Base-by-base conservation (phyloP, 2,113 vertebrate genomes). In the Centrocercus urophasianus region DNA sequence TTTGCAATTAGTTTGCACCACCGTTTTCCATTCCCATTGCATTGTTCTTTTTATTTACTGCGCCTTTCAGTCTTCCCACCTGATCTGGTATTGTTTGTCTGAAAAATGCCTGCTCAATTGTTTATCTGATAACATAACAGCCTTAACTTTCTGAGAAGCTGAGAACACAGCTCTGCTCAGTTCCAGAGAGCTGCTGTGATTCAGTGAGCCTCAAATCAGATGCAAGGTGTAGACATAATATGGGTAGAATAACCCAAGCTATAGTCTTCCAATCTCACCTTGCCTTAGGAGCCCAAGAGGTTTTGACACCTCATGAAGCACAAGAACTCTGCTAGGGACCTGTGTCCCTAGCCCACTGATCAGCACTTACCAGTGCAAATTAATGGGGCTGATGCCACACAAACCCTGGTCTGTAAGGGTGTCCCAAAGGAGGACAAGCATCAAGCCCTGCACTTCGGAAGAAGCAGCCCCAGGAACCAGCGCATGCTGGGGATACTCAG, bases 41-140 rank as follows among this genome's bases (percentile, higher is more conserved):
- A 91, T 86, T 86, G n/a, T 70, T 64, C 80, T 87, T 88, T 95
- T 88, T 72, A 84, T 80, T 84, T 73, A 64, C 36, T 89, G 74
- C n/a, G 83, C 34, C 36, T 91, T 83, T 92, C 81, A 65, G 25
- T 73, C 69, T 93, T 60, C 21, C 27, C 38, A 77, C 7, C n/a
- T 72, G 69, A 93, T 83, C 18, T 54, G 60, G 54, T 67, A 88
- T 63, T 77, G 67, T 69, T 60, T 90, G 61, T 72, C 40, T 72
- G 54, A 91, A 86, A 95, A 91, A 90, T 30, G 30, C 36, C 65
- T 69, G 57, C 24, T 61, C 40, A 40, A 1, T 32, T 93, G 61
- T 77, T 86, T 75, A 88, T 56, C 71, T 86, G 86, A 90, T 47
- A 88, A 43, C 21, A 17, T 48, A 67, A 88, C 6, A 74, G 57